Evolutionary conservation across 1,140 invertebrate species (phyloP), one percentile per base, ranked within the genome.

Genomic region (Papilio polytes): DNA sequence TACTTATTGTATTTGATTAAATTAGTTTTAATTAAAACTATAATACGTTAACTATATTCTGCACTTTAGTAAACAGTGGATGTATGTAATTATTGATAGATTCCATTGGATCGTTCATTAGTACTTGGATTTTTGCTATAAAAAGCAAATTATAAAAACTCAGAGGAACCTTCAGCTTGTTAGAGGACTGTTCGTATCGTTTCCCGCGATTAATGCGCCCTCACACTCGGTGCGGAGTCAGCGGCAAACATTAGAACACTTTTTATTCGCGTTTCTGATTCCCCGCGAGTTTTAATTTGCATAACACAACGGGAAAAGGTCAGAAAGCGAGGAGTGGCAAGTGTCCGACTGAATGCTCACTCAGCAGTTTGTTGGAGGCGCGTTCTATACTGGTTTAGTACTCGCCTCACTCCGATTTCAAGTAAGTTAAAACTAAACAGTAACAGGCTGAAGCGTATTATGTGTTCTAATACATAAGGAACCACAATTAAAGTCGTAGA

Each of bases 261-360:
- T 95, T 94, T 95, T 95, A 93, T 94, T 95, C 92, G 86, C 85
- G 88, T 91, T 91, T 94, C 85, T 90, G 89, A 94, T 94, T 95
- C 91, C 92, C 91, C 81, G 86, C 85, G 81, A 85, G 83, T 80
- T 85, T 81, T 85, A 89, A 94, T 95, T 94, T 93, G 91, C 92
- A 94, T 94, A 95, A 94, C 91, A 93, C 90, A 94, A 90, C 94
- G 91, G 89, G 91, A 92, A 94, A 94, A 95, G 94, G 94, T 95
- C 92, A 95, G 94, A 89, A 94, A 94, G 90, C 91, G 92, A 92
- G 87, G 85, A 91, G 91, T 90, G 91, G 91, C 91, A 94, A 94
- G 91, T 91, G 92, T 93, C 92, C 89, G 87, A 86, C 86, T 86
- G 92, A 89, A 91, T 91, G 92, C 86, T 84, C 88, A 92, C 86